These are phyloP conservation scores for Mallotus villosus DNA, from an alignment of 2,797 vertebrate genomes.

Conservation along the genomic window DNA sequence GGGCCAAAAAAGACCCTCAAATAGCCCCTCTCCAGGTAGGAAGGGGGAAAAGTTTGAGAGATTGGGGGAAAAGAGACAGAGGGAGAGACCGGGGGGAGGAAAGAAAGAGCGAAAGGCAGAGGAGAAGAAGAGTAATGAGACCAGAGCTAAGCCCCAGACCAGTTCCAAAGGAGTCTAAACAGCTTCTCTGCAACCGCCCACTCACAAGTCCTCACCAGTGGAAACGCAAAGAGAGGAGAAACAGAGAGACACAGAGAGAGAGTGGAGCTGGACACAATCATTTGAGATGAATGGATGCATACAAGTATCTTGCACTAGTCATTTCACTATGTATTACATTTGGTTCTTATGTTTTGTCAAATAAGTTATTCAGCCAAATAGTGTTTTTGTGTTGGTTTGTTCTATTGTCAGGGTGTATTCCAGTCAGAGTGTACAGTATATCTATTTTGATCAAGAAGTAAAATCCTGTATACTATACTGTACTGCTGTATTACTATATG, in stretches of 20 bases:
- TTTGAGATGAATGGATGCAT: slow-evolving; percentile 29
- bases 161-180: slow-evolving; percentile 1
- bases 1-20: slow-evolving; percentile 28
- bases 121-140: slow-evolving; percentile 5
- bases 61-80: slow-evolving; percentile 6
- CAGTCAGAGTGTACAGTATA: background rate
- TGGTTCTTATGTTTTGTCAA: slow-evolving; percentile 58
- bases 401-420: slow-evolving; percentile 29
- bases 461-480: background rate
- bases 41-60: slow-evolving; percentile 12
- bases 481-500: background rate
- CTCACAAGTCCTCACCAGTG: background rate
- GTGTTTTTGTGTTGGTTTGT: slow-evolving; percentile 52
- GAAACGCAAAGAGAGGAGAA: slow-evolving; percentile 16
- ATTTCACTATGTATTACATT: slow-evolving; percentile 48
- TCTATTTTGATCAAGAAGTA: slow-evolving; percentile 4
- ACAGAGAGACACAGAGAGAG: slow-evolving; percentile 17
- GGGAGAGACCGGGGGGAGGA: slow-evolving; percentile 23
- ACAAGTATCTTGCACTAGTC: slow-evolving; percentile 61
- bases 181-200: background rate
- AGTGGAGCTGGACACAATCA: no score
- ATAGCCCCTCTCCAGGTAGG: slow-evolving; percentile 14
- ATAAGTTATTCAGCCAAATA: slow-evolving; percentile 73
- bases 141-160: background rate
- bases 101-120: slow-evolving; percentile 13